Conservation (phyloP, 2,797 vertebrate genomes). For the Odontamblyopus lacepedii region DNA sequence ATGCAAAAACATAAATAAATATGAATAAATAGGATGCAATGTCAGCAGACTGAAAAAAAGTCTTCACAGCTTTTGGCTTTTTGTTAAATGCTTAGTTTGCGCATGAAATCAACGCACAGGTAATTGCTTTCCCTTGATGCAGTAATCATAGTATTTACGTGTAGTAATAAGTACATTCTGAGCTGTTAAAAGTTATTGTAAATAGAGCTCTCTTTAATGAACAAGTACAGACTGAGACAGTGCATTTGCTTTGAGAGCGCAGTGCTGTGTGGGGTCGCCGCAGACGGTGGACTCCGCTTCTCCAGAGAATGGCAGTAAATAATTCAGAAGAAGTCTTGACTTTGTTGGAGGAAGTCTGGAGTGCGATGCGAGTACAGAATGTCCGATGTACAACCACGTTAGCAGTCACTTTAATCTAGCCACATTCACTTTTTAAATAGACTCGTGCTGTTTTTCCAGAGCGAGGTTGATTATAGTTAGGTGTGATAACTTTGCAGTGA, state of each 20-base stretch:
- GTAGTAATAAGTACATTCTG: neutral
- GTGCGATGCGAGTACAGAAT: slow-evolving; percentile 27
- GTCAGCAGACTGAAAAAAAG: too few relatives aligned
- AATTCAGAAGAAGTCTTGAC: slow-evolving; percentile 50
- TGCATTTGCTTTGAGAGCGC: slow-evolving; percentile 19
- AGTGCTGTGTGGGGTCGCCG: slow-evolving; percentile 20
- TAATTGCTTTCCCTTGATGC: neutral
- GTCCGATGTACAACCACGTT: slow-evolving; percentile 19
- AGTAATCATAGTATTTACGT: neutral
- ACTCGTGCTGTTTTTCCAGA: neutral
- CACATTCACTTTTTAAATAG: neutral
- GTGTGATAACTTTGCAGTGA: neutral
- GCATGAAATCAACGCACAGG: neutral
- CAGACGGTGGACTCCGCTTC: slow-evolving; percentile 23
- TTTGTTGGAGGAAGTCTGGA: slow-evolving; percentile 28
- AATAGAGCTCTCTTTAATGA: neutral
- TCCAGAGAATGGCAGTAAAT: slow-evolving; percentile 47
- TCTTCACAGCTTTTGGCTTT: too few relatives aligned
- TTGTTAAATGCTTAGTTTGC: neutral
- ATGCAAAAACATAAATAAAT: too few relatives aligned
- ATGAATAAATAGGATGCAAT: too few relatives aligned
- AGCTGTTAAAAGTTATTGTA: neutral
- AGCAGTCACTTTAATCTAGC: slow-evolving; percentile 27
- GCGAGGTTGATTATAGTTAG: neutral
- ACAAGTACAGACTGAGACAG: slow-evolving; percentile 10